Evolutionary conservation across 2,888 invertebrate genomes (phyloP).

Genomic region (Schizotus pectinicornis): DNA sequence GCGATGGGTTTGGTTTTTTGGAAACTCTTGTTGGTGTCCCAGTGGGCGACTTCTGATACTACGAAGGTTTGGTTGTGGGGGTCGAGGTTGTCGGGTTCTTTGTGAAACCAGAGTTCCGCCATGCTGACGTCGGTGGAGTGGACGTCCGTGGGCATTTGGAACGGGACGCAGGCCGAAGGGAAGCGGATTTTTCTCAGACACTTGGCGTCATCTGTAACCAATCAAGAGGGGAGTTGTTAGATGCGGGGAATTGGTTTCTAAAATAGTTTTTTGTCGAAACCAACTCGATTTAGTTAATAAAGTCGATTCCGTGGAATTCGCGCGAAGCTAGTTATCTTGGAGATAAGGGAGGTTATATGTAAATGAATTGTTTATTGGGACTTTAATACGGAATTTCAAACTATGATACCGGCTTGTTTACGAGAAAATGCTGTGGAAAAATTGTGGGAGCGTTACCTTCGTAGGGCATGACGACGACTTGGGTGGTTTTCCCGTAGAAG

Average conservation of each 20-base stretch:
- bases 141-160: conserved; percentile 77
- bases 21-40: conserved; percentile 72
- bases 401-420: conserved; percentile 27
- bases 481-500: conserved; percentile 83
- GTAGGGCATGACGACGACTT: conserved; percentile 81
- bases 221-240: conserved; percentile 7
- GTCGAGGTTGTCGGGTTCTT: conserved; percentile 69
- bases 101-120: conserved; percentile 84
- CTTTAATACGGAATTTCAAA: conserved; percentile 27
- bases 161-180: conserved; percentile 77
- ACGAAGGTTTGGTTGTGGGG: conserved; percentile 77
- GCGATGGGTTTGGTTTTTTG: conserved; percentile 81
- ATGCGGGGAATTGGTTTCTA: no score
- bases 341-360: conserved; percentile 27
- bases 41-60: conserved; percentile 79
- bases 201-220: conserved; percentile 60
- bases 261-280: background rate
- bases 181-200: conserved; percentile 61
- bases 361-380: conserved; percentile 24
- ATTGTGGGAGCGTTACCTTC: conserved; percentile 66
- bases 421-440: conserved; percentile 15
- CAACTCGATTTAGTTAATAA: background rate
- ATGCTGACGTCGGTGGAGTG: conserved; percentile 76
- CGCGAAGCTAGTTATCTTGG: conserved; percentile 7
- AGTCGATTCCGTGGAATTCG: background rate